A percentile compares a stretch with the other conserved stretches of the same genome.
These are phyloP conservation scores for Sesia bembeciformis DNA, from an alignment of 2,888 invertebrate genomes.

Conservation along the genomic window DNA sequence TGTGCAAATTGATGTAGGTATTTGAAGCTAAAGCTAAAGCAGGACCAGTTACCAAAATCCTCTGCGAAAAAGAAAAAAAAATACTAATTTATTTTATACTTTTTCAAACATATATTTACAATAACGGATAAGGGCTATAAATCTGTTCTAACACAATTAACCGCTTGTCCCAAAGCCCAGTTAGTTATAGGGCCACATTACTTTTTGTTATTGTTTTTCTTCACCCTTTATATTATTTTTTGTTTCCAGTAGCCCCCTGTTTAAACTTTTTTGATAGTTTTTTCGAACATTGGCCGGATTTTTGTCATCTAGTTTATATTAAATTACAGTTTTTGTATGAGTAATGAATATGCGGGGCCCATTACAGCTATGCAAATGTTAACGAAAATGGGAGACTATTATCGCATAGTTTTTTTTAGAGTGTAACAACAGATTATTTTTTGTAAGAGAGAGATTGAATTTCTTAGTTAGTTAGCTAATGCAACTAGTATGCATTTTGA, in stretches of 20 bases:
- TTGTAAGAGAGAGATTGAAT: constrained; percentile 10
- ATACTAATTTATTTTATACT: too few species aligned
- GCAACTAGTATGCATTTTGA: not conserved
- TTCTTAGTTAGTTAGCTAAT: constrained; percentile 1
- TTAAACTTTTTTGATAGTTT: constrained; percentile 42
- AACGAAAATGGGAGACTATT: constrained; percentile 55
- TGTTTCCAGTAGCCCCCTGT: constrained; percentile 36
- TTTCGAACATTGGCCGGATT: constrained; percentile 62
- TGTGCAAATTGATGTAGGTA: too few species aligned
- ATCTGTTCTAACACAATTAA: constrained; percentile 58
- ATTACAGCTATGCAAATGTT: constrained; percentile 50
- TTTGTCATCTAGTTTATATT: constrained; percentile 71
- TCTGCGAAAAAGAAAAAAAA: too few species aligned
- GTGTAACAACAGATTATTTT: constrained; percentile 8
- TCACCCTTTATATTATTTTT: constrained; percentile 52
- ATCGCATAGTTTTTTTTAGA: constrained; percentile 36
- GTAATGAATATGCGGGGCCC: constrained; percentile 67
- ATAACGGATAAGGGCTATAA: constrained; percentile 28
- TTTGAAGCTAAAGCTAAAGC: too few species aligned
- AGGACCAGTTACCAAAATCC: too few species aligned
- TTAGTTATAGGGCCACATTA: constrained; percentile 44
- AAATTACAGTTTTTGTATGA: constrained; percentile 64
- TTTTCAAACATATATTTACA: too few species aligned
- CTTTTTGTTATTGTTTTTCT: constrained; percentile 59
- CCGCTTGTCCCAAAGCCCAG: constrained; percentile 60